A percentile compares a stretch with the other conserved stretches of the same genome.
These are phyloP conservation scores for Hipposideros larvatus DNA, from an alignment of 2,797 vertebrate species.

Conservation along the genomic window DNA sequence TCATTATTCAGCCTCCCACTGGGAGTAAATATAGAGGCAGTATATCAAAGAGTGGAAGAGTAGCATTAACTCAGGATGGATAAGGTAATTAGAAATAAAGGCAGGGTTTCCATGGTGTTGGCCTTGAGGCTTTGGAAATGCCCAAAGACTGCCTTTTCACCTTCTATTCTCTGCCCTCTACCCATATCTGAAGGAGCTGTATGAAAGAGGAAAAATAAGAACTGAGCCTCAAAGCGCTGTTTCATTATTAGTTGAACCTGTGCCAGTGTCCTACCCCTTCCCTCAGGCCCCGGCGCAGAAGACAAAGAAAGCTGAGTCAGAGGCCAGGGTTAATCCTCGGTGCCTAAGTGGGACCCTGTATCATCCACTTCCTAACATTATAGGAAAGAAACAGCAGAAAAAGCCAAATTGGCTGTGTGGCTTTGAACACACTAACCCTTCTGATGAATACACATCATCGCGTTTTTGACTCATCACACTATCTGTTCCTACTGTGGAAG, in stretches of 20 bases:
- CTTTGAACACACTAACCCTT: background rate
- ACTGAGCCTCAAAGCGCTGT: background rate
- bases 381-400: background rate
- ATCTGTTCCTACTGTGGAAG: background rate
- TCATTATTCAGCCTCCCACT: background rate
- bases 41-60: background rate
- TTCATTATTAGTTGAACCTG: background rate
- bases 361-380: background rate
- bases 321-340: background rate
- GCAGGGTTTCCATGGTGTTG: background rate
- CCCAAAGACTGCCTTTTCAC: background rate
- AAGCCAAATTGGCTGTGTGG: background rate
- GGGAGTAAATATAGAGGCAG: background rate
- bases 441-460: background rate
- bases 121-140: background rate
- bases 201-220: background rate
- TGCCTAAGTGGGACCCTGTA: no score
- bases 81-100: background rate
- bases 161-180: background rate
- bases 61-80: background rate
- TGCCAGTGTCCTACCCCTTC: background rate
- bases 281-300: background rate
- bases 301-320: background rate
- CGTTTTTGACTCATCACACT: background rate
- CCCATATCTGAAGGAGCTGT: background rate